Percentiles rank a stretch among this genome's conserved stretches.
Conservation (phyloP, 1,140 invertebrate species). For the Drosophila oshimai region DNA sequence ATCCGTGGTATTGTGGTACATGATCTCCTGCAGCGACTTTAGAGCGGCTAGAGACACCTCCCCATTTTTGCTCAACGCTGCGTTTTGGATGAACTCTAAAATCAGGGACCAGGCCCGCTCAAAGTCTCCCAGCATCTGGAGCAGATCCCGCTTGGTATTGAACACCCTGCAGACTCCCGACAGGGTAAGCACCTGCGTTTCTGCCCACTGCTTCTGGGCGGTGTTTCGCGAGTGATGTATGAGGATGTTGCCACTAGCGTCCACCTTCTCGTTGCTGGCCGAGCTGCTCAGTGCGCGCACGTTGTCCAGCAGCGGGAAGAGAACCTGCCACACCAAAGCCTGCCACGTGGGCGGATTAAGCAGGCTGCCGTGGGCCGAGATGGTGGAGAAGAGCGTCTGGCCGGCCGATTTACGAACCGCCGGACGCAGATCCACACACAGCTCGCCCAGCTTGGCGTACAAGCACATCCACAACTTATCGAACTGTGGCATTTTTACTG, state of each 20-base stretch:
- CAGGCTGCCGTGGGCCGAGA: slow-evolving; percentile 96
- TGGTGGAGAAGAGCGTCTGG: slow-evolving; percentile 98
- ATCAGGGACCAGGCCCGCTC: slow-evolving; percentile 95
- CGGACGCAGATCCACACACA: slow-evolving; percentile 97
- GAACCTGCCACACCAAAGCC: slow-evolving; percentile 93
- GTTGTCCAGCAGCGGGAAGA: slow-evolving; percentile 98
- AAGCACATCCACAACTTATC: slow-evolving; percentile 98
- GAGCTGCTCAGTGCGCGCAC: slow-evolving; percentile 94
- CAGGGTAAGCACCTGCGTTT: slow-evolving; percentile 91
- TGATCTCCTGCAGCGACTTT: slow-evolving; percentile 97
- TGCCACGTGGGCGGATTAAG: slow-evolving; percentile 95
- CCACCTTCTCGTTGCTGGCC: slow-evolving; percentile 96
- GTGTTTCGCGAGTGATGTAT: slow-evolving; percentile 99
- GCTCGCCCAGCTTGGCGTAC: slow-evolving; percentile 92
- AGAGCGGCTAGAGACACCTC: slow-evolving; percentile 97
- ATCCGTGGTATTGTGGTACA: slow-evolving; percentile 84
- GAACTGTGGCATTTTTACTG: slow-evolving; percentile 93
- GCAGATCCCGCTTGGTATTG: slow-evolving; percentile 93
- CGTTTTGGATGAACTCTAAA: slow-evolving; percentile 96
- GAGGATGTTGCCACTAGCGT: slow-evolving; percentile 95
- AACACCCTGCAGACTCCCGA: slow-evolving; percentile 89
- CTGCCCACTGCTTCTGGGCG: slow-evolving; percentile 99
- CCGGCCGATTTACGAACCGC: slow-evolving; percentile 99
- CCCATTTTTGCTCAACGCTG: slow-evolving; percentile 94
- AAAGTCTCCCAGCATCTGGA: slow-evolving; percentile 95